These are phyloP conservation scores for Charaxes varanes DNA, from an alignment of 1,140 invertebrate genomes.

Conservation along the genomic window DNA sequence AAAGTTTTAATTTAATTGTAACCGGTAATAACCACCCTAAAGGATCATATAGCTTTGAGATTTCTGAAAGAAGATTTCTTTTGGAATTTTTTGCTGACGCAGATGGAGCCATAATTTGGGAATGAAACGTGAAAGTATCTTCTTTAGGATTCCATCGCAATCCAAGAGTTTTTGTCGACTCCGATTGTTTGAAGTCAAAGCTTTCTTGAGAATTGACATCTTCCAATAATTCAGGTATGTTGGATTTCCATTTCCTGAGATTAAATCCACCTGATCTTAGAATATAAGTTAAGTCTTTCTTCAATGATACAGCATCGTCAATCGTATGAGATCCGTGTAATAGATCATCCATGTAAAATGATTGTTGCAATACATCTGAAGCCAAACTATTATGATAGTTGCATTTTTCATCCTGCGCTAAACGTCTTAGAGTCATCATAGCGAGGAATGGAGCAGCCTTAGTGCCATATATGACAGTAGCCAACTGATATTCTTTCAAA, in stretches of 20 bases:
- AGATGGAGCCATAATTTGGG: too few relatives aligned
- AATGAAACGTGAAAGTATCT: constrained; percentile 7
- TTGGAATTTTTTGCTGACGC: constrained; percentile 25
- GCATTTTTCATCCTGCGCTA: constrained; percentile 11
- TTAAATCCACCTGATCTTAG: too few relatives aligned
- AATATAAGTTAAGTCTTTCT: too few relatives aligned
- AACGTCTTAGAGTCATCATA: constrained; percentile 9
- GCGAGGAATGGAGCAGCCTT: constrained; percentile 10
- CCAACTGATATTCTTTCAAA: constrained; percentile 6
- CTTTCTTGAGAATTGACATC: too few relatives aligned
- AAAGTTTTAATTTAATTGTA: constrained; percentile 40
- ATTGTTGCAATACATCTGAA: too few relatives aligned
- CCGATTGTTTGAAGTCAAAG: too few relatives aligned
- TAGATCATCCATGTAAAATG: too few relatives aligned
- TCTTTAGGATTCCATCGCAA: constrained; percentile 3
- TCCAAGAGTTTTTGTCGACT: constrained; percentile 12
- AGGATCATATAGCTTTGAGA: constrained; percentile 56
- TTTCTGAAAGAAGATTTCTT: constrained; percentile 35
- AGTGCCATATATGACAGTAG: constrained; percentile 15
- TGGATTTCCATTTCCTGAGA: too few relatives aligned
- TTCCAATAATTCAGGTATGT: too few relatives aligned
- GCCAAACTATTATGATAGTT: too few relatives aligned
- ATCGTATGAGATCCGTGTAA: too few relatives aligned
- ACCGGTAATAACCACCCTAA: constrained; percentile 48
- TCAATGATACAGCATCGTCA: too few relatives aligned